Conservation (phyloP, 2,113 vertebrate species). For the Gyps fulvus region DNA sequence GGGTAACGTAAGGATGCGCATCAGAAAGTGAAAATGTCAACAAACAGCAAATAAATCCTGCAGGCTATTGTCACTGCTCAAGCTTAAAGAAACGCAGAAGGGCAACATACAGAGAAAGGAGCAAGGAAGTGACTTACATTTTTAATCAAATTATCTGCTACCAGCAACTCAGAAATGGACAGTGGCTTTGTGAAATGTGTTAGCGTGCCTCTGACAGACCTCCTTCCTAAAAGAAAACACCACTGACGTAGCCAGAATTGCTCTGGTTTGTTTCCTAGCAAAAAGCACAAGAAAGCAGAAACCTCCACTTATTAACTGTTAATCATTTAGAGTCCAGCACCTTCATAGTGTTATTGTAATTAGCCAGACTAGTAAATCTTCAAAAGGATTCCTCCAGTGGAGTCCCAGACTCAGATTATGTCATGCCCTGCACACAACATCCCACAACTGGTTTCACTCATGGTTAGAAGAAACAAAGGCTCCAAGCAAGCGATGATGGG, state of each 20-base stretch:
- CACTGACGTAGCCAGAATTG: neutral
- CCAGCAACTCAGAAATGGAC: neutral
- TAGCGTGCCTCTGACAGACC: neutral
- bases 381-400: constrained; percentile 17
- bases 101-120: neutral
- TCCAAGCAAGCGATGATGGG: neutral
- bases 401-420: constrained; percentile 44
- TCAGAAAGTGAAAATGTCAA: constrained; percentile 18
- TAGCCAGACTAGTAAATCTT: constrained; percentile 28
- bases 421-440: constrained; percentile 17
- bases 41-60: neutral
- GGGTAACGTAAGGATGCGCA: neutral
- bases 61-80: neutral
- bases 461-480: constrained; percentile 15
- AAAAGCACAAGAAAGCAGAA: neutral
- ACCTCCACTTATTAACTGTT: neutral
- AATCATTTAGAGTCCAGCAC: neutral
- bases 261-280: neutral
- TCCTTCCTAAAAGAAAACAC: neutral
- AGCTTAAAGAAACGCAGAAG: neutral
- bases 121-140: neutral
- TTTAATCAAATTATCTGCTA: neutral
- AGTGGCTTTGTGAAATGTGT: neutral
- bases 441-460: constrained; percentile 56
- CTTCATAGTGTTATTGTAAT: neutral